Evolutionary conservation across 23 tunicate genomes (phyloP).

Genomic region (Halocynthia roretzi): DNA sequence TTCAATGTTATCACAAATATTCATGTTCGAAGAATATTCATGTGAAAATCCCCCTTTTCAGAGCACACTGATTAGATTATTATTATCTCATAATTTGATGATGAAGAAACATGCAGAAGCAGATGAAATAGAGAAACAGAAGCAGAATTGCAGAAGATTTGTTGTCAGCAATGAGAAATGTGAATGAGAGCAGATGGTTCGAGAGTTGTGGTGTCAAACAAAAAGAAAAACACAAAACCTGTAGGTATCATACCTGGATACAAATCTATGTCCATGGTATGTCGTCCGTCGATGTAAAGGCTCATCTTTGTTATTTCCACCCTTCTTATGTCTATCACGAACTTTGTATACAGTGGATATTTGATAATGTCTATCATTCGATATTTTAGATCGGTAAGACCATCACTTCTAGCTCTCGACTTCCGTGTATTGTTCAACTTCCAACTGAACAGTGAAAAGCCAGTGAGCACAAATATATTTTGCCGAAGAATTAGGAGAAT

Average conservation of each 20-base stretch:
- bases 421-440: conserved; percentile 41
- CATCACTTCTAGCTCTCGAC: conserved; percentile 58
- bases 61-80: too few species aligned
- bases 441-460: conserved; percentile 13
- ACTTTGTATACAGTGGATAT: conserved; percentile 46
- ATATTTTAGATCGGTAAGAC: conserved; percentile 57
- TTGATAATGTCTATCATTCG: conserved; percentile 14
- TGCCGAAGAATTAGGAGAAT: too few species aligned
- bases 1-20: too few species aligned
- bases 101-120: too few species aligned
- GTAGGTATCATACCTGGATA: conserved; percentile 24
- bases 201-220: too few species aligned
- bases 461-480: too few species aligned
- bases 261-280: conserved; percentile 54
- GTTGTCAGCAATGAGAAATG: not conserved
- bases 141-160: not conserved
- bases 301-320: conserved; percentile 59
- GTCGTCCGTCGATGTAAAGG: conserved; percentile 53
- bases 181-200: not conserved
- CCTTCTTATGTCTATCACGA: conserved; percentile 59
- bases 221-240: too few species aligned
- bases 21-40: too few species aligned
- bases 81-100: too few species aligned
- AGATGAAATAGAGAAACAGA: too few species aligned
- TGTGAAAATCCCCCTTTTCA: too few species aligned